phyloP scores from a whole-genome alignment of 2,113 vertebrate species.

The Zapornia atra region DNA sequence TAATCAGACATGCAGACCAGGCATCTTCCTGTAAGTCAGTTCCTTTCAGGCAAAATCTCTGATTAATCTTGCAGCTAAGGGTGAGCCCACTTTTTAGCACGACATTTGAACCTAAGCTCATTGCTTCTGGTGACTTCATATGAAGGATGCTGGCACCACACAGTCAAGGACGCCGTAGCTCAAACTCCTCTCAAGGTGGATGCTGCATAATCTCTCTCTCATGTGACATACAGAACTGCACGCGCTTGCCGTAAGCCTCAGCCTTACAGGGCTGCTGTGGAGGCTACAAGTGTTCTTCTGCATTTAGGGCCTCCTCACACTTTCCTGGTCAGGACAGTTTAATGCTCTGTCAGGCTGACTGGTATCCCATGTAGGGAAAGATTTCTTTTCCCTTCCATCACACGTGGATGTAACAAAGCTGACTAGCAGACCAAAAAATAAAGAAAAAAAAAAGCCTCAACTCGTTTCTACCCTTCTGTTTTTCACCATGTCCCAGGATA shows the following conservation, averaged over 20 bases:
- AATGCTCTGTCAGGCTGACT: neutral
- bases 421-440: neutral
- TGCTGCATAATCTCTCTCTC: neutral
- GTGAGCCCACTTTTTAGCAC: neutral
- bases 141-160: constrained; percentile 37
- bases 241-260: neutral
- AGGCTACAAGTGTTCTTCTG: neutral
- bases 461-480: neutral
- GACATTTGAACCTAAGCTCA: constrained; percentile 16
- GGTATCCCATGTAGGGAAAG: rapidly evolving
- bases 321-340: neutral
- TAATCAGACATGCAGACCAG: constrained; percentile 19
- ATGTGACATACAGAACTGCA: neutral
- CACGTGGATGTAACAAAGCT: neutral
- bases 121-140: constrained; percentile 40
- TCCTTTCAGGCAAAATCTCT: constrained; percentile 12
- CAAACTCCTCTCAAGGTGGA: neutral
- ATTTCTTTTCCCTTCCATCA: neutral
- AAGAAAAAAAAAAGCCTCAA: neutral
- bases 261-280: neutral
- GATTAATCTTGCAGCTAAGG: constrained; percentile 34
- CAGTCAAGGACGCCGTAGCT: neutral
- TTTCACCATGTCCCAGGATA: neutral
- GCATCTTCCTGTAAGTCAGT: constrained; percentile 14
- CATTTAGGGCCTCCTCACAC: neutral